Conservation (phyloP, 2,797 vertebrate genomes). For the Notoglanidium macrostoma region DNA sequence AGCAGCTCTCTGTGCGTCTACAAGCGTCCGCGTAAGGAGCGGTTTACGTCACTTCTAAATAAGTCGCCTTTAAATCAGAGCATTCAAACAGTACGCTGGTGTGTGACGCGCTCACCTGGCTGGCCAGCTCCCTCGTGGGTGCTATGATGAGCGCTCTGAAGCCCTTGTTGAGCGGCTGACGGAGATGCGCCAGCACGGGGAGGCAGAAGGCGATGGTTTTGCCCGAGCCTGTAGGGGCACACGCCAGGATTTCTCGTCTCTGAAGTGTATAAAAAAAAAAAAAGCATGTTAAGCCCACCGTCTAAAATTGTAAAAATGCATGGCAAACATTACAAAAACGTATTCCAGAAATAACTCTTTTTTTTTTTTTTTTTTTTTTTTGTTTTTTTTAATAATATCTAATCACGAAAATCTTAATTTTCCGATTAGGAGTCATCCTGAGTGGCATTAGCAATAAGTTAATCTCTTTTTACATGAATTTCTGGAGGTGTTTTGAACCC, state of each 20-base stretch:
- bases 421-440: background rate
- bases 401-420: background rate
- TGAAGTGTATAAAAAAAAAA: conserved; percentile 57
- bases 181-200: conserved; percentile 86
- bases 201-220: conserved; percentile 95
- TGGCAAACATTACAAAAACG: no score
- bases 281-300: background rate
- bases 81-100: background rate
- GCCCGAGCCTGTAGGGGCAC: conserved; percentile 94
- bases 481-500: background rate
- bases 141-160: conserved; percentile 92
- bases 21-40: background rate
- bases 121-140: conserved; percentile 92
- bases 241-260: conserved; percentile 89
- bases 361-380: no score
- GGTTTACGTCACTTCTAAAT: background rate
- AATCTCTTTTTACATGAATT: no score
- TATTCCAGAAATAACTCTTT: background rate
- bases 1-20: conserved; percentile 92
- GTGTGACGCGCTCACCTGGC: conserved; percentile 78
- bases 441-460: background rate
- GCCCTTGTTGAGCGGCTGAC: conserved; percentile 87
- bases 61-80: background rate
- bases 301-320: background rate
- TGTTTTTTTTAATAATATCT: no score